phyloP scores from a whole-genome alignment of 2,797 vertebrate species.

The Zalophus californianus region DNA sequence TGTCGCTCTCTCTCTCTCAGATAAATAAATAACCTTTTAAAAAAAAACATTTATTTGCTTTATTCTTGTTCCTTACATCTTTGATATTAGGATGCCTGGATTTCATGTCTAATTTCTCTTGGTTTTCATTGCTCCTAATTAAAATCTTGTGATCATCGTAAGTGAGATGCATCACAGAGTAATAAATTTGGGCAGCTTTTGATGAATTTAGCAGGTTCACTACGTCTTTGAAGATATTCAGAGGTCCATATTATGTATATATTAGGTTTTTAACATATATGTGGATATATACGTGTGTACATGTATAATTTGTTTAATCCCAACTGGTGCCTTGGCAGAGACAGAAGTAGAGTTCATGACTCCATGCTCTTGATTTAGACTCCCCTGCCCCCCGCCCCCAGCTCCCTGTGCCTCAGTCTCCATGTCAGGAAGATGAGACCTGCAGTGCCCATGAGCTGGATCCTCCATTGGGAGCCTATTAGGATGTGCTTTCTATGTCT shows the following conservation, averaged over 20 bases:
- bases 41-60: neutral
- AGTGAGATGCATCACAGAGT: neutral
- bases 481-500: neutral
- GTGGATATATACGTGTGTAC: neutral
- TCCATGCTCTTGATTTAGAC: neutral
- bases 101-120: conserved; percentile 29
- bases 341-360: neutral
- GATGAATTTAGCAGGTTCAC: neutral
- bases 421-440: neutral
- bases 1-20: neutral
- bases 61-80: neutral
- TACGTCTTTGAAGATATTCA: neutral
- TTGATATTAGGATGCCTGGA: neutral
- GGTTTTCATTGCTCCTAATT: neutral
- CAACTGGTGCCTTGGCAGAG: neutral
- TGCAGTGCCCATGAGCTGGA: neutral
- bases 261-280: neutral
- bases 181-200: neutral
- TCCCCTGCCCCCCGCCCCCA: too few relatives aligned
- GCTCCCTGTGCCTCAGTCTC: neutral
- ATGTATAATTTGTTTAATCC: neutral
- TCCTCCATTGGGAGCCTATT: neutral
- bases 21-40: neutral
- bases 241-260: neutral
- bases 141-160: neutral